A percentile compares a stretch with the other conserved stretches of the same genome.
Conservation (phyloP, 2,113 vertebrate species). For the Centropus bengalensis region DNA sequence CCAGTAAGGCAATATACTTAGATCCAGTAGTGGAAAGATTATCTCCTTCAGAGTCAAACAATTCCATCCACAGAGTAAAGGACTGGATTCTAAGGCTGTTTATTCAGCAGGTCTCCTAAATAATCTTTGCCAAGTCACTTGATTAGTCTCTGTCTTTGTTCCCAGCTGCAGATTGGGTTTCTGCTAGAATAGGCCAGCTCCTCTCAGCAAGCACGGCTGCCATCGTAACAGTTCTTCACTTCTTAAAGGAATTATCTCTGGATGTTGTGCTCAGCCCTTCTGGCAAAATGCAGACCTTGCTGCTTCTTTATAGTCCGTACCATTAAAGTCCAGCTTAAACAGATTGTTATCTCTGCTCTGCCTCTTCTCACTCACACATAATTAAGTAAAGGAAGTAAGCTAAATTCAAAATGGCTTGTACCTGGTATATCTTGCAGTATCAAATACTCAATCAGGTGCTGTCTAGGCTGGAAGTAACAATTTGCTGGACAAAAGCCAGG, state of each 20-base stretch:
- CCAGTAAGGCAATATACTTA: background rate
- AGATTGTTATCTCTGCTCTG: constrained; percentile 11
- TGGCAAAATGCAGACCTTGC: background rate
- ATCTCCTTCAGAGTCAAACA: background rate
- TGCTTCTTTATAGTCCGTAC: background rate
- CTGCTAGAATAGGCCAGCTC: background rate
- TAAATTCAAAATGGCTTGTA: background rate
- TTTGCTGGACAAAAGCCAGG: background rate
- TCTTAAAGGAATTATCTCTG: constrained; percentile 1
- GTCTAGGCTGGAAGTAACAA: background rate
- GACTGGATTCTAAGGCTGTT: background rate
- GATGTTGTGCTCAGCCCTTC: background rate
- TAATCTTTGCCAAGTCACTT: constrained; percentile 24
- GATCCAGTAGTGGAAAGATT: background rate
- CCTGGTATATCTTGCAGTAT: background rate
- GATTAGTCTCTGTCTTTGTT: constrained; percentile 14
- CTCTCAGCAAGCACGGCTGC: background rate
- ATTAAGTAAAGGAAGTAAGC: constrained; percentile 11
- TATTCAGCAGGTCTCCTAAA: constrained; percentile 2
- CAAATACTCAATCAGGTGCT: background rate
- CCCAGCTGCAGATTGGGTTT: constrained; percentile 11
- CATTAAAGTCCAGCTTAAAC: constrained; percentile 25
- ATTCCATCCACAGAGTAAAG: background rate
- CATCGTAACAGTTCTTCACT: background rate
- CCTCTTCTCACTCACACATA: constrained; percentile 16